Base-by-base conservation (phyloP, 92 coral and sea anemone genomes). In the Phenganax subtilis region DNA sequence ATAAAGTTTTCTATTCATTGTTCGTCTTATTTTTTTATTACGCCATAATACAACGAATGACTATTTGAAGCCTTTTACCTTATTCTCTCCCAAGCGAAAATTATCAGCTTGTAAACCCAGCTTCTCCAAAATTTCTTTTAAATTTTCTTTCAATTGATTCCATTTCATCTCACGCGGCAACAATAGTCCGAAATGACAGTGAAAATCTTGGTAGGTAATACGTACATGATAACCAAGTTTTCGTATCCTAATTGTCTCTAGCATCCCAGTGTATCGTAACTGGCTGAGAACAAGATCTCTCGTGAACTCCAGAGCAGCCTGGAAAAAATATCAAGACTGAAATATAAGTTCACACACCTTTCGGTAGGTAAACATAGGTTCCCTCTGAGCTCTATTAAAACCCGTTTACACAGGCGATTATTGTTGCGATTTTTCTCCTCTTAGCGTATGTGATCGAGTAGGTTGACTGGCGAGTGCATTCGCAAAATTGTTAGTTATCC, bases 221-320 rank as follows among this genome's bases (percentile, higher is more conserved):
- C 98, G 84, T 91, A 96, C 88, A 80, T 92, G 96, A 88, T 94
- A 94, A 10, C 97, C 98, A 9, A 94, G 89, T 51, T 90, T 91
- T 81, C 98, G 85, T 76, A 94, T 94, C 51, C 98, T 77, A 27
- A 94, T 92, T 37, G 98, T 94, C 82, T 94, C 98, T 61, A 94
- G 86, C 98, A 94, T 94, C 1, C 98, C 98, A 2, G 98, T 94
- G 80, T 94, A 96, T 12, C 99, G 96, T 71, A 96, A 63, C 88
- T 96, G 99, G 11, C 99, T 91, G 82, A 92, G 90, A n/a, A 96
- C 99, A 29, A 96, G 87, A 9, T 96, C 99, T 27, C 91, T 88
- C 72, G 92, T 97, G 79, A 92, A 96, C 90, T 86, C 88, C 85
- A 92, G 81, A 0, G 99, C 97, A 1, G 99, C 99, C 99, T 96